Percentiles rank a stretch among this genome's conserved stretches.
These are phyloP conservation scores for Lypha dubia DNA, from an alignment of 2,888 invertebrate species.

Conservation along the genomic window DNA sequence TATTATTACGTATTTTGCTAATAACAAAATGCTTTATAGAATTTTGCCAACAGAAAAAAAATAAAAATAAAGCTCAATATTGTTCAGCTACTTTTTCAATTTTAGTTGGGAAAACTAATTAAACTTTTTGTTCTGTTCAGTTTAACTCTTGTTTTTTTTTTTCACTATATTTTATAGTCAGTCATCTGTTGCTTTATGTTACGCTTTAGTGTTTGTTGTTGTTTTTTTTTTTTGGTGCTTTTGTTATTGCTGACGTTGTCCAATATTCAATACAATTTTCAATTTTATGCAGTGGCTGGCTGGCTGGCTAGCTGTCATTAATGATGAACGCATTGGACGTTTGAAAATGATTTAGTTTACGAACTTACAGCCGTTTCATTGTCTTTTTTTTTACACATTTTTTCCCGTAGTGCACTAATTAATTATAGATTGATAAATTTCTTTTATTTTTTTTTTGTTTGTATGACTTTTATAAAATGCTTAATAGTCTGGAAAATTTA, in stretches of 20 bases:
- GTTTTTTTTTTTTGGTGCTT: constrained; percentile 2
- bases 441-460: too few species aligned
- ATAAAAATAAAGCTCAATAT: constrained; percentile 16
- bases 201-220: constrained; percentile 23
- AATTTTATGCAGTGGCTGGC: constrained; percentile 40
- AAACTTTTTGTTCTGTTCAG: constrained; percentile 59
- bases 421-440: constrained; percentile 22
- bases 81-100: constrained; percentile 69
- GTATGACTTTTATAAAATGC: neutral
- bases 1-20: constrained; percentile 43
- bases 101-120: constrained; percentile 71
- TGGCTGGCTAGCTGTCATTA: constrained; percentile 56
- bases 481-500: constrained; percentile 52
- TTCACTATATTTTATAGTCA: constrained; percentile 46
- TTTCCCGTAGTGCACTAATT: constrained; percentile 40
- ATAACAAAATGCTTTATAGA: constrained; percentile 52
- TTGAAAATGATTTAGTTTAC: constrained; percentile 32
- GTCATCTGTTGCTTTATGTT: constrained; percentile 62
- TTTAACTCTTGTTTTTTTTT: neutral
- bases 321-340: constrained; percentile 43
- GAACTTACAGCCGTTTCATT: constrained; percentile 32
- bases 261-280: constrained; percentile 66
- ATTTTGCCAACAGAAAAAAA: constrained; percentile 32
- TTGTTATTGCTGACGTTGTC: constrained; percentile 43
- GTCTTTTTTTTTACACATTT: constrained; percentile 19